phyloP scores from a whole-genome alignment of 2,888 invertebrate genomes.

The Conus canariensis region DNA sequence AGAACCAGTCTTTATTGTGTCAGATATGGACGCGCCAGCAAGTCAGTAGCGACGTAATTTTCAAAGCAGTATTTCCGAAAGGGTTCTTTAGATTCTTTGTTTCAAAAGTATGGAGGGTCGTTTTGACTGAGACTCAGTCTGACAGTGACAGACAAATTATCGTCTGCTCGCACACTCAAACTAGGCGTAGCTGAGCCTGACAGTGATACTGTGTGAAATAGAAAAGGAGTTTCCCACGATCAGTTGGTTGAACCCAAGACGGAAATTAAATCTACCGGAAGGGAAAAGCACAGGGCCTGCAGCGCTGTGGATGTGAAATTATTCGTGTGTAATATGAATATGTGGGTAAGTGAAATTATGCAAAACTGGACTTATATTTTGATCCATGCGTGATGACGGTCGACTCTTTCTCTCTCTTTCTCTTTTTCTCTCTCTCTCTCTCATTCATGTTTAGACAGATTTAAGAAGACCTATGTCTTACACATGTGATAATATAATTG shows the following conservation, averaged over 20 bases:
- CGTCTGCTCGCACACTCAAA: slow-evolving; percentile 20
- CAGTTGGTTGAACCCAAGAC: neutral
- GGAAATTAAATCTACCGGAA: neutral
- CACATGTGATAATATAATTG: no score
- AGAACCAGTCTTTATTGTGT: neutral
- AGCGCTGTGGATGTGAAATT: neutral
- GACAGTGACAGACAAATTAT: neutral
- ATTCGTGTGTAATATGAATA: neutral
- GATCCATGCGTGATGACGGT: neutral
- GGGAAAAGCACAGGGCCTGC: neutral
- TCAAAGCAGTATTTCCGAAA: neutral
- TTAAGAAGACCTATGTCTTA: no score
- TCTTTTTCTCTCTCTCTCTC: slow-evolving; percentile 37
- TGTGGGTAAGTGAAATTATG: neutral
- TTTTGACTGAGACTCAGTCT: neutral
- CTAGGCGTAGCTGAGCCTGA: neutral
- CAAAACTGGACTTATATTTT: neutral
- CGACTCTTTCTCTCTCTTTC: slow-evolving; percentile 31
- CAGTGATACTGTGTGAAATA: no score
- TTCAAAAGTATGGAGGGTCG: neutral
- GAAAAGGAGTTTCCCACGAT: neutral
- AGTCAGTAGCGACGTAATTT: neutral
- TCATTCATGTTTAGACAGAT: neutral
- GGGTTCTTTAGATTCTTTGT: no score
- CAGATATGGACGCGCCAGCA: neutral